Percentiles rank a stretch among this genome's conserved stretches.
Conservation (phyloP, 2,888 invertebrate species). For the Meiosimyza decipiens region DNA sequence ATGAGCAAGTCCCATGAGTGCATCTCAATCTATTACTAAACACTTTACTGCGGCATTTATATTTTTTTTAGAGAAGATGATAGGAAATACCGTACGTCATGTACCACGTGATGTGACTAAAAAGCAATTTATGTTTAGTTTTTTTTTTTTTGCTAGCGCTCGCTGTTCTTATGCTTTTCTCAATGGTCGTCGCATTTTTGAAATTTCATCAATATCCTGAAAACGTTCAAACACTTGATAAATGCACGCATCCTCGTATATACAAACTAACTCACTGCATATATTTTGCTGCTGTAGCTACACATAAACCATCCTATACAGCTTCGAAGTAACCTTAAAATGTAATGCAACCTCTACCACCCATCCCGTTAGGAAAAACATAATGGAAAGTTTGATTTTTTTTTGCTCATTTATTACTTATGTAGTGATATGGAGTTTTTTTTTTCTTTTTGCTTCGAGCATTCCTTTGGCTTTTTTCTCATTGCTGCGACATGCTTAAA, state of each 20-base stretch:
- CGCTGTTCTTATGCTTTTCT: too few species aligned
- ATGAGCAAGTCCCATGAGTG: too few species aligned
- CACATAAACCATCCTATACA: slow-evolving; percentile 10
- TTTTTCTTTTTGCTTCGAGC: neutral
- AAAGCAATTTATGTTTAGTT: too few species aligned
- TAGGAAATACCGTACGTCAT: too few species aligned
- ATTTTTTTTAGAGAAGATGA: too few species aligned
- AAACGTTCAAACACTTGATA: neutral
- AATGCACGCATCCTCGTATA: too few species aligned
- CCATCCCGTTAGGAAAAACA: too few species aligned
- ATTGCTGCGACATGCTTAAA: neutral
- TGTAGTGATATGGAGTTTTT: neutral
- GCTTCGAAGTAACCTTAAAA: too few species aligned
- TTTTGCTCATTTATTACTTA: neutral
- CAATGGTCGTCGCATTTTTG: neutral
- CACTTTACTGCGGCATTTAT: too few species aligned
- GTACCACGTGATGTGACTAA: too few species aligned
- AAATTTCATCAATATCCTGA: slow-evolving; percentile 26
- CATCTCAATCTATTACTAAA: too few species aligned
- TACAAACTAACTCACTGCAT: neutral
- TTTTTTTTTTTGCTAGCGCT: neutral
- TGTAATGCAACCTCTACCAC: too few species aligned
- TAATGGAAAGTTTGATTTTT: neutral
- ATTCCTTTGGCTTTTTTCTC: neutral
- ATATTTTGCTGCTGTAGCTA: slow-evolving; percentile 1